These are phyloP conservation scores for Alviniconcha strummeri DNA, from an alignment of 2,888 invertebrate species.

Conservation along the genomic window DNA sequence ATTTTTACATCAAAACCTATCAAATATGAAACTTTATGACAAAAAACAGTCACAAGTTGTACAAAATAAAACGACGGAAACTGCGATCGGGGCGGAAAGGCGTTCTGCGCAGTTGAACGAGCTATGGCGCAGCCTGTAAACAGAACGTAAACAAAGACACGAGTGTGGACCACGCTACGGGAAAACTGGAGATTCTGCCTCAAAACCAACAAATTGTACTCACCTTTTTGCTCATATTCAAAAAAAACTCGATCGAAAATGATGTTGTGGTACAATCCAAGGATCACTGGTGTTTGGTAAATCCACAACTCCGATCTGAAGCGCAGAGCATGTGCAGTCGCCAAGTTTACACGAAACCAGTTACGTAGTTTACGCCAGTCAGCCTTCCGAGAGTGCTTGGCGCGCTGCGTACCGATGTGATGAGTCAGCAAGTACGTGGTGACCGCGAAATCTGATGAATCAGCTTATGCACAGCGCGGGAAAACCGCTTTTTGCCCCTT, in stretches of 20 bases:
- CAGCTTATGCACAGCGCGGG: conserved; percentile 30
- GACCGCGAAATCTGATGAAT: conserved; percentile 42
- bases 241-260: background rate
- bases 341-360: conserved; percentile 47
- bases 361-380: conserved; percentile 51
- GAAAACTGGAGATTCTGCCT: background rate
- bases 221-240: conserved; percentile 50
- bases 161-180: conserved; percentile 44
- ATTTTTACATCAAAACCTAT: too few species aligned
- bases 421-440: conserved; percentile 53
- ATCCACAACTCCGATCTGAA: conserved; percentile 28
- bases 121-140: conserved; percentile 40
- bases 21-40: too few species aligned
- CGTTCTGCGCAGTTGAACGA: conserved; percentile 31
- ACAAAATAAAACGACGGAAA: background rate
- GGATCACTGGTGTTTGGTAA: conserved; percentile 3
- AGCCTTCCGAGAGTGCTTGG: conserved; percentile 43
- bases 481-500: conserved; percentile 11
- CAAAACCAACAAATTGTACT: conserved; percentile 15
- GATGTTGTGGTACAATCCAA: conserved; percentile 10
- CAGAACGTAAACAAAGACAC: conserved; percentile 67
- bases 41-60: too few species aligned
- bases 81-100: background rate
- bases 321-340: conserved; percentile 36
- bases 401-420: conserved; percentile 50